A percentile compares a stretch with the other conserved stretches of the same genome.
Conservation (phyloP, 2,888 invertebrate species). For the Drosophila paracracens region DNA sequence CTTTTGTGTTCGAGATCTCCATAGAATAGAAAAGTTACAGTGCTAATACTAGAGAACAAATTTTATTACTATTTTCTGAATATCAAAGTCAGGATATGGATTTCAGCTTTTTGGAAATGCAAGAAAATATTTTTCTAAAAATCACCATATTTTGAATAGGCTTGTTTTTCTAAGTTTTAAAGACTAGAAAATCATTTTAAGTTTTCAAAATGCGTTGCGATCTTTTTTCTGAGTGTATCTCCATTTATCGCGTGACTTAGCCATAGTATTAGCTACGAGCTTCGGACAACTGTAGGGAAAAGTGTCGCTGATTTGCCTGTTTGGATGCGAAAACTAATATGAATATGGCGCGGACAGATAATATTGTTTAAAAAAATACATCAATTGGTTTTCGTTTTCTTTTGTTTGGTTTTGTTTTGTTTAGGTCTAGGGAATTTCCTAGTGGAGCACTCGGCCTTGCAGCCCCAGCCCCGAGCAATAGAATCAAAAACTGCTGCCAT, state of each 20-base stretch:
- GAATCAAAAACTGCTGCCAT: constrained; percentile 53
- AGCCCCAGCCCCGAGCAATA: constrained; percentile 24
- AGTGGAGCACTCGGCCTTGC: constrained; percentile 1
- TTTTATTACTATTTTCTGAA: not conserved
- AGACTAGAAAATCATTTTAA: accelerated
- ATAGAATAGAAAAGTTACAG: no score
- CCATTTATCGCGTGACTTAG: no score
- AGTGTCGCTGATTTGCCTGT: not conserved
- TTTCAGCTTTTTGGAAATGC: accelerated
- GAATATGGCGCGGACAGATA: not conserved
- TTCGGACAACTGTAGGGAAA: not conserved
- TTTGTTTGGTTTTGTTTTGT: not conserved
- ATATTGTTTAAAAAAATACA: not conserved
- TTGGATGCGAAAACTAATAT: not conserved
- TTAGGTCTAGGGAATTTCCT: not conserved
- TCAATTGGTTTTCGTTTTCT: not conserved
- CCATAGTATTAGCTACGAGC: not conserved
- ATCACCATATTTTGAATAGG: not conserved
- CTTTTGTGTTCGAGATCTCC: no score
- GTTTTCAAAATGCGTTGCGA: not conserved
- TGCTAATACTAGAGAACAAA: not conserved
- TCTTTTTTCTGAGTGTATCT: not conserved
- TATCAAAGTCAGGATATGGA: not conserved
- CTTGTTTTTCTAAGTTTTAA: not conserved
- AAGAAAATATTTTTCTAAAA: not conserved